Base-by-base conservation (phyloP, 2,113 vertebrate species). In the Platycercus adscitus region DNA sequence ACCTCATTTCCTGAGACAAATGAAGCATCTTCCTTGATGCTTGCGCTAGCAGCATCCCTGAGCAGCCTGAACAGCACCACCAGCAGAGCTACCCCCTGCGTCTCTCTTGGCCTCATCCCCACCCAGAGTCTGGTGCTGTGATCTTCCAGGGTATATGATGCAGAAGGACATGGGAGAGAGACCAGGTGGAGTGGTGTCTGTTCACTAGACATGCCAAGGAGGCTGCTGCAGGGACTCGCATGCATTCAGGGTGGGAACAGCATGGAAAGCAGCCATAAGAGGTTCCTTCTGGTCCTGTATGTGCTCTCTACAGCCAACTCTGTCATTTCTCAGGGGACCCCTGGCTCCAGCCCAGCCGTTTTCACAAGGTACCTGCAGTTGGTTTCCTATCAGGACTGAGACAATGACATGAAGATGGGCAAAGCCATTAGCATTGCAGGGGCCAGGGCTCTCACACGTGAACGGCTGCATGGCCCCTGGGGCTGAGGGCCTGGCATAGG, bases 211-310 rank as follows among this genome's bases (percentile, higher is more conserved):
- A 8, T 1, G 0, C 8, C 37, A 15, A 46, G 18, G 43, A 50
- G 43, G 15, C 12, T 66, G 13, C 26, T 79, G 18, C 5, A 2
- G 23, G n/a, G 17, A 43, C 46, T 83, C 0, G 0, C 25, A 20
- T 0, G 0, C 35, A 39, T 37, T n/a, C 0, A 0, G 14, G 6
- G 1, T 44, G 33, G 21, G 24, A 93, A 52, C 6, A 81, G 18
- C 29, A n/a, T 0, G 7, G 52, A 35, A 31, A 55, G 15, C 64
- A 50, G 13, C 20, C 17, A 3, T 39, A n/a, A n/a, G 50, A 89
- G 31, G 28, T 17, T 84, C 68, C 35, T 80, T 52, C 24, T 75
- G 31, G 39, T 76, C 25, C 39, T 68, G 29, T 43, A 29, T 68
- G 44, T 63, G 19, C 15, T 82, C 19, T 52, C 35, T 60, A 24